These are phyloP conservation scores for Megalops atlanticus DNA, from an alignment of 2,113 vertebrate species.

Conservation along the genomic window DNA sequence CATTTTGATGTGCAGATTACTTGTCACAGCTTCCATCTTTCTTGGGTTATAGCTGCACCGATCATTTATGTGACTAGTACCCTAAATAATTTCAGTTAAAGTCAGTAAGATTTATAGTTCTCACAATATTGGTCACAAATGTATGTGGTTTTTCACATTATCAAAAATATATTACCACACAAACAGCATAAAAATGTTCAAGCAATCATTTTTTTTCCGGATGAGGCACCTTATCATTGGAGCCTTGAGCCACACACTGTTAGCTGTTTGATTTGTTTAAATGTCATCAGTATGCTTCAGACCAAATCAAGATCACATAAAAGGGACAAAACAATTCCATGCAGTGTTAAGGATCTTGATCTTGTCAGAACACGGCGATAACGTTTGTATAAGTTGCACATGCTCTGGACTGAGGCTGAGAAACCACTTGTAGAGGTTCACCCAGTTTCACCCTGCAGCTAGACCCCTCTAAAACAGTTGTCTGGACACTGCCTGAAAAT, in stretches of 20 bases:
- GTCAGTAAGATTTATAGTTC: too few species aligned
- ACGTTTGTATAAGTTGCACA: not conserved
- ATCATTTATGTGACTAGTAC: too few species aligned
- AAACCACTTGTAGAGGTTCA: too few species aligned
- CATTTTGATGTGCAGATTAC: not conserved
- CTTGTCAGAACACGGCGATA: not conserved
- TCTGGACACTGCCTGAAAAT: not conserved
- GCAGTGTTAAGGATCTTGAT: not conserved
- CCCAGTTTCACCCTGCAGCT: not conserved
- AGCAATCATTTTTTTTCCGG: not conserved
- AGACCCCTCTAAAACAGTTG: not conserved
- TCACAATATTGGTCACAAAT: too few species aligned
- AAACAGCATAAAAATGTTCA: not conserved
- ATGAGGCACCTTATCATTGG: too few species aligned
- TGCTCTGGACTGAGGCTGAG: not conserved
- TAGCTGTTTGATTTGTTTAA: not conserved
- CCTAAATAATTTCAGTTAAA: too few species aligned
- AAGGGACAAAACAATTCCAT: not conserved
- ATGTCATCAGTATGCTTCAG: not conserved
- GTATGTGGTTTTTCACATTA: too few species aligned
- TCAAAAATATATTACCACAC: too few species aligned
- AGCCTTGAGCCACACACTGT: too few species aligned
- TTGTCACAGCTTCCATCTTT: too few species aligned
- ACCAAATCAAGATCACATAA: not conserved
- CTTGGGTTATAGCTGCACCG: too few species aligned